These are phyloP conservation scores for Loripinus fragilis DNA, from an alignment of 2,888 invertebrate genomes.

Conservation along the genomic window DNA sequence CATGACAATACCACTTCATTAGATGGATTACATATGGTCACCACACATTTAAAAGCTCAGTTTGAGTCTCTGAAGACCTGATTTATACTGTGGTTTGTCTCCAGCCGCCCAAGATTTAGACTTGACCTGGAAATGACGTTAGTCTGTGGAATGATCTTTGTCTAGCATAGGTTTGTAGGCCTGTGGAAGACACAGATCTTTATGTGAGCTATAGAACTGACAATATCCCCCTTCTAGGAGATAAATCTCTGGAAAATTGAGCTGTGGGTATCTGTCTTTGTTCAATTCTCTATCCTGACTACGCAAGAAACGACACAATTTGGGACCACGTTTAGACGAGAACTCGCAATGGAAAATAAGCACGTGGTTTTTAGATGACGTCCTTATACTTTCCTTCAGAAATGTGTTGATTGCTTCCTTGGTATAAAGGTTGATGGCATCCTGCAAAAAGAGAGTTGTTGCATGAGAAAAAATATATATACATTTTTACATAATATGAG, in stretches of 20 bases:
- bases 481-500: too few relatives aligned
- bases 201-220: conserved; percentile 6
- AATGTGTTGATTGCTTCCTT: conserved; percentile 2
- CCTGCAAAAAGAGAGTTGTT: not conserved
- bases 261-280: conserved; percentile 32
- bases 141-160: conserved; percentile 44
- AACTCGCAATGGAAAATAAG: conserved; percentile 2
- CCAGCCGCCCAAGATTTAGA: conserved; percentile 59
- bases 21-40: not conserved
- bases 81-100: not conserved
- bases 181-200: conserved; percentile 43
- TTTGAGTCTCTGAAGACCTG: not conserved
- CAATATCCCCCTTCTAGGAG: conserved; percentile 26
- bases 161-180: conserved; percentile 60
- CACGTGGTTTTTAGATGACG: not conserved
- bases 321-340: not conserved
- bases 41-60: not conserved
- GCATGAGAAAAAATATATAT: not conserved
- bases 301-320: conserved; percentile 23
- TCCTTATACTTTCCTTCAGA: not conserved
- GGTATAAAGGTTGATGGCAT: not conserved
- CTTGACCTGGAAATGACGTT: conserved; percentile 57
- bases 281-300: conserved; percentile 25
- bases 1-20: not conserved
- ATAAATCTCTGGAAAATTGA: conserved; percentile 31